phyloP scores from a whole-genome alignment of 2,888 invertebrate genomes.

The Scaptomyza parva region DNA sequence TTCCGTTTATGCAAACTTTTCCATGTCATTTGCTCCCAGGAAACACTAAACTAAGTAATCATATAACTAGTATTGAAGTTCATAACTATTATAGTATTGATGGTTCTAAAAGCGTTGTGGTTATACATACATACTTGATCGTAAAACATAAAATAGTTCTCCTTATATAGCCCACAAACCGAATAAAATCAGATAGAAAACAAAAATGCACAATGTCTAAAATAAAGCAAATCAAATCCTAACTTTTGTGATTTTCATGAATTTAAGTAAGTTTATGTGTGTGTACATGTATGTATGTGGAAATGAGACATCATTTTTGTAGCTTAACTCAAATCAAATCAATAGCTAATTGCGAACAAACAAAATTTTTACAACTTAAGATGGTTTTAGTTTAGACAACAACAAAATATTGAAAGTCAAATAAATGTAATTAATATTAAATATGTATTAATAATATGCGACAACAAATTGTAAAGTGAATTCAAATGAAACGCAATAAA shows the following conservation, averaged over 20 bases:
- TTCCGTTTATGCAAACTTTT: conserved; percentile 4
- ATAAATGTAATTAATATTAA: conserved; percentile 20
- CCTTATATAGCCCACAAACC: conserved; percentile 38
- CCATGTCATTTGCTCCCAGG: conserved; percentile 20
- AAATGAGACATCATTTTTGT: conserved; percentile 39
- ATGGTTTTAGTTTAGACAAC: conserved; percentile 53
- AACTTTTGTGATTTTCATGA: conserved; percentile 78
- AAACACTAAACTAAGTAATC: neutral
- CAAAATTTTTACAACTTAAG: conserved; percentile 21
- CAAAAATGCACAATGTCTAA: conserved; percentile 19
- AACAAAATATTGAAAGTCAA: conserved; percentile 48
- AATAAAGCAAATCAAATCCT: conserved; percentile 67
- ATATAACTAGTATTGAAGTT: conserved; percentile 9
- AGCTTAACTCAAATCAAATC: conserved; percentile 42
- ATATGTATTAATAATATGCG: conserved; percentile 34
- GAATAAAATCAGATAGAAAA: conserved; percentile 34
- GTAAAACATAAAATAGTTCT: conserved; percentile 16
- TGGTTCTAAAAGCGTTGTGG: conserved; percentile 60
- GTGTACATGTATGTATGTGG: conserved; percentile 37
- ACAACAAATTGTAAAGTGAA: conserved; percentile 47
- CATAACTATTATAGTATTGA: conserved; percentile 35
- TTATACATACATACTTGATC: conserved; percentile 48
- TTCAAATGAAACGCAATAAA: conserved; percentile 51
- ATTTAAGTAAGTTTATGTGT: conserved; percentile 66
- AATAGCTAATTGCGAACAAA: conserved; percentile 44